Conservation (phyloP, 1,140 invertebrate genomes). For the Limonius californicus region DNA sequence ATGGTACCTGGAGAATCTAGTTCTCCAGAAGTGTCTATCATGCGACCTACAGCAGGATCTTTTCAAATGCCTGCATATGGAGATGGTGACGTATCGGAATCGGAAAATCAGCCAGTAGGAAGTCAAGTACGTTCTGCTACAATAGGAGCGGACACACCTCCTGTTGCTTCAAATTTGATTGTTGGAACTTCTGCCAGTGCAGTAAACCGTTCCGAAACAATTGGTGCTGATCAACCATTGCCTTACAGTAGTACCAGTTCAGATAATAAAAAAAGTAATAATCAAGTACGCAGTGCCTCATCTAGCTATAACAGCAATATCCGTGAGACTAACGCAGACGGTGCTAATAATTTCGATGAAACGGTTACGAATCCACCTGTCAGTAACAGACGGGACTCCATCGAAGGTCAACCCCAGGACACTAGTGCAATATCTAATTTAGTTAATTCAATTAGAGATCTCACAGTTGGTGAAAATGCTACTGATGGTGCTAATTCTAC, state of each 20-base stretch:
- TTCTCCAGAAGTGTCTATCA: slow-evolving; percentile 38
- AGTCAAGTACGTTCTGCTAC: slow-evolving; percentile 39
- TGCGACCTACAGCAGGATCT: neutral
- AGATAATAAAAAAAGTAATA: neutral
- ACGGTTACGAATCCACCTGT: neutral
- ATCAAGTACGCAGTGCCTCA: neutral
- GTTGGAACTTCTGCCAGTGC: neutral
- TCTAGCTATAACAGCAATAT: slow-evolving; percentile 16
- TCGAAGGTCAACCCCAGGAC: slow-evolving; percentile 21
- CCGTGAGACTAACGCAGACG: slow-evolving; percentile 8
- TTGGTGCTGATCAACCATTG: slow-evolving; percentile 22
- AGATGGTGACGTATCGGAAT: neutral
- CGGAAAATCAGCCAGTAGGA: neutral
- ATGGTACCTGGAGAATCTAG: slow-evolving; percentile 56
- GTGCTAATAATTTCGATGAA: slow-evolving; percentile 11
- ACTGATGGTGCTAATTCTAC: neutral
- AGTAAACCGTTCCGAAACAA: slow-evolving; percentile 33
- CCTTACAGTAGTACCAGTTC: slow-evolving; percentile 6
- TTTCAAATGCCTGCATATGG: neutral
- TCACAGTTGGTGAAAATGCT: slow-evolving; percentile 4
- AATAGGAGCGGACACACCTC: slow-evolving; percentile 44
- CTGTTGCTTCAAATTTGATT: slow-evolving; percentile 22
- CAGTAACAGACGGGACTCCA: slow-evolving; percentile 13
- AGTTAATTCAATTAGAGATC: slow-evolving; percentile 13
- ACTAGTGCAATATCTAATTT: slow-evolving; percentile 3